These are phyloP conservation scores for Drosophila albomicans DNA, from an alignment of 1,140 invertebrate species.

Conservation along the genomic window DNA sequence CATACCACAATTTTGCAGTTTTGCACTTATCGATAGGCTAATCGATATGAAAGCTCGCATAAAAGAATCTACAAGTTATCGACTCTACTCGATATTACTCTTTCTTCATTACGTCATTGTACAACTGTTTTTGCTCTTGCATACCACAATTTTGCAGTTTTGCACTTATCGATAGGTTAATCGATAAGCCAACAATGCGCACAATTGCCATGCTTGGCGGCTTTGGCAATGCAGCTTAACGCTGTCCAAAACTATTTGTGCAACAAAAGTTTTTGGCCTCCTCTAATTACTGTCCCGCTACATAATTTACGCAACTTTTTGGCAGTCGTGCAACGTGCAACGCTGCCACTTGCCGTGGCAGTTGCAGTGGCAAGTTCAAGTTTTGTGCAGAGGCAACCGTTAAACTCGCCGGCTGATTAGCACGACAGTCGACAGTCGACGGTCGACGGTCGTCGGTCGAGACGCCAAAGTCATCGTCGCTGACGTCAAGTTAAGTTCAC, in stretches of 20 bases:
- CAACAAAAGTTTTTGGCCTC: slow-evolving; percentile 67
- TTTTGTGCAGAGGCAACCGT: slow-evolving; percentile 13
- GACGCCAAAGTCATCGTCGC: slow-evolving; percentile 8
- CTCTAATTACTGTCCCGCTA: slow-evolving; percentile 78
- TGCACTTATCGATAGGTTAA: too few species aligned
- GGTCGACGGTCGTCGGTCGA: slow-evolving; percentile 13
- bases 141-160: too few species aligned
- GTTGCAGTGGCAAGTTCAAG: slow-evolving; percentile 1
- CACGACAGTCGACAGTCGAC: slow-evolving; percentile 49
- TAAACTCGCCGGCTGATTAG: slow-evolving; percentile 66
- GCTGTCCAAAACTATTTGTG: slow-evolving; percentile 70
- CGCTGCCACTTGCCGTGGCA: slow-evolving; percentile 7
- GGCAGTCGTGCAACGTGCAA: slow-evolving; percentile 27
- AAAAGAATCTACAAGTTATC: too few species aligned
- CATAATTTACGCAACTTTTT: slow-evolving; percentile 71
- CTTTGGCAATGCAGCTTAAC: slow-evolving; percentile 12
- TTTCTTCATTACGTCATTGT: too few species aligned
- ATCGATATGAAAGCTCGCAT: not conserved
- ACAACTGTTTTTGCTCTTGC: too few species aligned
- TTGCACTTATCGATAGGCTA: not conserved
- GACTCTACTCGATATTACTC: too few species aligned
- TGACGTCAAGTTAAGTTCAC: slow-evolving; percentile 54
- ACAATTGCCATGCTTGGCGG: not conserved
- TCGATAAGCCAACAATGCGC: not conserved
- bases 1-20: not conserved